Base-by-base conservation (phyloP, 1,140 invertebrate species). In the Saxidomus purpurata region DNA sequence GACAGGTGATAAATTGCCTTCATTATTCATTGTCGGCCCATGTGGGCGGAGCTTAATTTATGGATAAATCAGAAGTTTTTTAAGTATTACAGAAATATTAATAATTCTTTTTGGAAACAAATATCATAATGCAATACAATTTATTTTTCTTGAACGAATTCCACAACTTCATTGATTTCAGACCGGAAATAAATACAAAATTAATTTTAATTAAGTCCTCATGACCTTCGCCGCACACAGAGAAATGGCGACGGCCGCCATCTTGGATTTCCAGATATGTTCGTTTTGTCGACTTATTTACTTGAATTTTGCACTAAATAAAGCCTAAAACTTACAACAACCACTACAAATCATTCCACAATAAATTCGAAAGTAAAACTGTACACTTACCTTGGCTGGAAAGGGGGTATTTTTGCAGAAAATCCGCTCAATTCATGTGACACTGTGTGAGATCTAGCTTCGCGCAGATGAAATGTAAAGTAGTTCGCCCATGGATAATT, bases 401-500 rank as follows among this genome's bases (percentile, higher is more conserved):
- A 74, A 74, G 17, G 69, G 0, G 6, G 0, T 85, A 34, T 52
- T 49, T 52, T 28, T 85, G 63, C 83, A 85, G 63, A 52, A 85
- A 85, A 31, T 59, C 63, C 43, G 69, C 9, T 71, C 49, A 85
- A 71, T 74, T 43, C 43, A 52, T 69, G 1, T 22, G n/a, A 9
- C 36, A 49, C 63, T 31, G 49, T 55, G 63, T 79, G 63, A 49
- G 43, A 47, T 85, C 63, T 74, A n/a, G 25, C 49, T 71, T 22
- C 83, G 63, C 83, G 43, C 63, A 52, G 83, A 67, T 47, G 83
- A 85, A 82, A 85, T 85, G 52, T 76, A 85, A 85, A 85, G 67
- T 85, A 85, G 83, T 85, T 71, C 83, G 83, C 67, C 49, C 83
- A 55, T 74, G 83, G 67, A 85, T 85, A 85, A 85, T 83, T 71